A percentile compares a stretch with the other conserved stretches of the same genome.
Evolutionary conservation across 2,797 vertebrate genomes (phyloP).

Genomic region (Pelochelys cantorii): DNA sequence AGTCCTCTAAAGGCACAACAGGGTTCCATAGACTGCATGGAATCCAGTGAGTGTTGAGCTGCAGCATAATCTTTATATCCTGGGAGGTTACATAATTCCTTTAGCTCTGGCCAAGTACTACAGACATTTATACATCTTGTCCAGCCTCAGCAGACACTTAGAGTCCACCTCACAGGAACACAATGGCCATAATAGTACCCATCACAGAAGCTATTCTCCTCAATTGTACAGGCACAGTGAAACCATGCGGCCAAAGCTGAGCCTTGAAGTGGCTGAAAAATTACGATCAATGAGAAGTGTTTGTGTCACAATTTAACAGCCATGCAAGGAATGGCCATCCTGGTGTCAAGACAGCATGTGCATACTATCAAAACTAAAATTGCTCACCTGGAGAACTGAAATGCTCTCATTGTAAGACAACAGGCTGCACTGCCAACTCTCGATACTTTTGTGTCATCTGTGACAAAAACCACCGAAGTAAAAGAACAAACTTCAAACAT

Average conservation of each 20-base stretch:
- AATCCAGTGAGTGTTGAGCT: constrained; percentile 47
- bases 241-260: constrained; percentile 71
- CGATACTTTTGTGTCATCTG: constrained; percentile 56
- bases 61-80: constrained; percentile 51
- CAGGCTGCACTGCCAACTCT: constrained; percentile 49
- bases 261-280: constrained; percentile 78
- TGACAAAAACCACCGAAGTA: constrained; percentile 35
- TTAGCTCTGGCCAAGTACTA: constrained; percentile 18
- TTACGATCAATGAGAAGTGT: constrained; percentile 75
- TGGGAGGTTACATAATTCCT: constrained; percentile 59
- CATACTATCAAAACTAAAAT: constrained; percentile 71
- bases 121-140: constrained; percentile 62
- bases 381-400: constrained; percentile 74
- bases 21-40: constrained; percentile 34
- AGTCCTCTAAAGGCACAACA: not conserved
- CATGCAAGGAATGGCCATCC: constrained; percentile 69
- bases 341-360: constrained; percentile 78
- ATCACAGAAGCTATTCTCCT: constrained; percentile 76
- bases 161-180: constrained; percentile 72
- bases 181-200: constrained; percentile 73
- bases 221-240: constrained; percentile 77
- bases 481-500: constrained; percentile 59
- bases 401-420: constrained; percentile 74
- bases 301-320: constrained; percentile 77
- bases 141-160: constrained; percentile 26